Percentiles rank a stretch among this genome's conserved stretches.
These are phyloP conservation scores for Nyctibius bracteatus DNA, from an alignment of 2,113 vertebrate species.

Conservation along the genomic window DNA sequence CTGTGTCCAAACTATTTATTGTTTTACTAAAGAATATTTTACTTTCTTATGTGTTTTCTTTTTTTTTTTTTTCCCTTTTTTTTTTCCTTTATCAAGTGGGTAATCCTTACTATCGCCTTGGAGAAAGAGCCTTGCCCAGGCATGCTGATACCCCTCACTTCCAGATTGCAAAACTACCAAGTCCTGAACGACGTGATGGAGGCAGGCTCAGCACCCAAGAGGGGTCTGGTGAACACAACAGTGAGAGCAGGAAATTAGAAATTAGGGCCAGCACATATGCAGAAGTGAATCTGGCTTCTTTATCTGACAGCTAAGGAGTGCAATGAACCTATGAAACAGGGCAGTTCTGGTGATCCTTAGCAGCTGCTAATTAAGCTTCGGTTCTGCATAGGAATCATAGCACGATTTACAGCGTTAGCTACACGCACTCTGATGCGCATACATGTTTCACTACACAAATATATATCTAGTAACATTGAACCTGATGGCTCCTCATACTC, in stretches of 20 bases:
- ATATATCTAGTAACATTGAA: neutral
- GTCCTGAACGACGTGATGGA: neutral
- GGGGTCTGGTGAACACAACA: neutral
- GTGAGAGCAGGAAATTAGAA: neutral
- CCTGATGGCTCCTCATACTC: neutral
- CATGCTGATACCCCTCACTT: neutral
- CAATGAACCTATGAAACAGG: neutral
- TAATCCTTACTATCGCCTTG: fast-evolving
- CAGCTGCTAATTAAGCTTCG: neutral
- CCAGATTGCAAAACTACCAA: neutral
- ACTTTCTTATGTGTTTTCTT: neutral
- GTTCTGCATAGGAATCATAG: neutral
- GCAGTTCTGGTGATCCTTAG: neutral
- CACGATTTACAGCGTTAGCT: neutral
- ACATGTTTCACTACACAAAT: neutral
- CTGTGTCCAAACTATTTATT: neutral
- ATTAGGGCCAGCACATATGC: neutral
- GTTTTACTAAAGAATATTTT: neutral
- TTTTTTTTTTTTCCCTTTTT: neutral
- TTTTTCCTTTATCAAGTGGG: neutral
- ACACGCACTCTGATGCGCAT: neutral
- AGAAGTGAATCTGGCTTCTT: neutral
- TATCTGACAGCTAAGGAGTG: neutral
- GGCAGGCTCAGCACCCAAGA: neutral
- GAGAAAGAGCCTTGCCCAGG: neutral